Conservation (phyloP, 2,888 invertebrate genomes). For the Halictus ligatus region DNA sequence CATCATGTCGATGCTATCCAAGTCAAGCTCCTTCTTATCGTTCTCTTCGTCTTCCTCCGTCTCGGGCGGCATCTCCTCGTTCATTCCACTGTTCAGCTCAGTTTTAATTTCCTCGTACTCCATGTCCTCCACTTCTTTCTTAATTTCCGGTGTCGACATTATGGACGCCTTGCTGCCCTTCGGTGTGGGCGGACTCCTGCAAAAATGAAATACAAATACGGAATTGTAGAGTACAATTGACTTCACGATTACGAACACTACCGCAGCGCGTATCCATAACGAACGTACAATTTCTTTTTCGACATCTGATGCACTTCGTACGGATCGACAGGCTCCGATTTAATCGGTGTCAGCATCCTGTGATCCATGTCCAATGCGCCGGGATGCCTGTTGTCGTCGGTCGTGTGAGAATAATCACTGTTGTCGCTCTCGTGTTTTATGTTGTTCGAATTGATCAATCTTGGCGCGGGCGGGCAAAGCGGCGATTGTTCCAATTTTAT, state of each 20-base stretch:
- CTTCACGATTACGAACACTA: not conserved
- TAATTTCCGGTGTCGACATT: slow-evolving; percentile 75
- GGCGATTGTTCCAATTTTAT: slow-evolving; percentile 77
- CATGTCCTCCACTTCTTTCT: slow-evolving; percentile 81
- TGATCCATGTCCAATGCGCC: slow-evolving; percentile 74
- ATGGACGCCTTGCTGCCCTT: slow-evolving; percentile 71
- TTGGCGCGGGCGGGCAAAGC: slow-evolving; percentile 83
- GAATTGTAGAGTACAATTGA: too few relatives aligned
- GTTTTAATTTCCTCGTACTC: slow-evolving; percentile 80
- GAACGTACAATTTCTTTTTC: slow-evolving; percentile 74
- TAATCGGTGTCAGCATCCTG: slow-evolving; percentile 72
- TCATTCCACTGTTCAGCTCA: slow-evolving; percentile 68
- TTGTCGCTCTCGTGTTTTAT: slow-evolving; percentile 79
- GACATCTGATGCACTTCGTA: slow-evolving; percentile 72
- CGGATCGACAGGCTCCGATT: slow-evolving; percentile 77
- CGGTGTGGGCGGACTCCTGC: slow-evolving; percentile 73
- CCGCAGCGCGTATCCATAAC: not conserved
- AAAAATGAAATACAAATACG: not conserved
- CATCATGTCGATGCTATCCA: slow-evolving; percentile 91
- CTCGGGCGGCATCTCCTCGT: slow-evolving; percentile 73
- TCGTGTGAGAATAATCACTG: slow-evolving; percentile 78
- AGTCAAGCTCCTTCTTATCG: slow-evolving; percentile 83
- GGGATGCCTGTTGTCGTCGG: slow-evolving; percentile 78
- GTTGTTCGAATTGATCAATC: slow-evolving; percentile 76
- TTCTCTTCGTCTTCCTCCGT: slow-evolving; percentile 78